Conservation (phyloP, 1,140 invertebrate genomes). For the Scaptomyza pallida region DNA sequence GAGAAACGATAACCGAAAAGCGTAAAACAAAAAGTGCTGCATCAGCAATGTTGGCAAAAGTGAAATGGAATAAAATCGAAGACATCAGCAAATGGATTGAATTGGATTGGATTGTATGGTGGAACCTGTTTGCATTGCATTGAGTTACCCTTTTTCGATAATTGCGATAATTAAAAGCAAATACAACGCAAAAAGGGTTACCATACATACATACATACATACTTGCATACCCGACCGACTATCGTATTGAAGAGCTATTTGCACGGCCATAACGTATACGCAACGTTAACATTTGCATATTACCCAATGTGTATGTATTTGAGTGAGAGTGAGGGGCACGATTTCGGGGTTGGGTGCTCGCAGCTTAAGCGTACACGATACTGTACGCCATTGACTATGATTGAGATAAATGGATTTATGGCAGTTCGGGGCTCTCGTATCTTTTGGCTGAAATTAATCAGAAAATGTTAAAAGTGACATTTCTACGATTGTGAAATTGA, state of each 20-base stretch:
- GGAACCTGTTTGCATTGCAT: conserved; percentile 58
- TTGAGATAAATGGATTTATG: conserved; percentile 82
- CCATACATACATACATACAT: too few relatives aligned
- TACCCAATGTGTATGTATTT: conserved; percentile 7
- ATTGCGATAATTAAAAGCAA: conserved; percentile 82
- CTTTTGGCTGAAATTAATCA: conserved; percentile 76
- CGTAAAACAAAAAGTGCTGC: conserved; percentile 41
- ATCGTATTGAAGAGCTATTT: conserved; percentile 52
- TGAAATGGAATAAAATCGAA: conserved; percentile 63
- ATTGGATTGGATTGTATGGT: too few relatives aligned
- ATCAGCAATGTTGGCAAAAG: conserved; percentile 56
- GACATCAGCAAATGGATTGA: conserved; percentile 78
- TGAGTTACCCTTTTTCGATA: conserved; percentile 75
- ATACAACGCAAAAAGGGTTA: conserved; percentile 72
- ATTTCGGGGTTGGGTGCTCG: too few relatives aligned
- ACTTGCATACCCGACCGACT: conserved; percentile 9
- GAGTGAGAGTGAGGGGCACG: neutral
- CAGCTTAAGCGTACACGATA: conserved; percentile 12
- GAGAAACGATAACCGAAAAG: conserved; percentile 3
- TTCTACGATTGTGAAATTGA: conserved; percentile 76
- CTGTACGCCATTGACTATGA: conserved; percentile 61
- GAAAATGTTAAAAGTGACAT: conserved; percentile 70
- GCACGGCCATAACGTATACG: conserved; percentile 67
- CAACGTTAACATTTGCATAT: conserved; percentile 72
- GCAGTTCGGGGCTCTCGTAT: conserved; percentile 49